Evolutionary conservation across 1,140 invertebrate genomes (phyloP).

Genomic region (Aphelenchoides besseyi): DNA sequence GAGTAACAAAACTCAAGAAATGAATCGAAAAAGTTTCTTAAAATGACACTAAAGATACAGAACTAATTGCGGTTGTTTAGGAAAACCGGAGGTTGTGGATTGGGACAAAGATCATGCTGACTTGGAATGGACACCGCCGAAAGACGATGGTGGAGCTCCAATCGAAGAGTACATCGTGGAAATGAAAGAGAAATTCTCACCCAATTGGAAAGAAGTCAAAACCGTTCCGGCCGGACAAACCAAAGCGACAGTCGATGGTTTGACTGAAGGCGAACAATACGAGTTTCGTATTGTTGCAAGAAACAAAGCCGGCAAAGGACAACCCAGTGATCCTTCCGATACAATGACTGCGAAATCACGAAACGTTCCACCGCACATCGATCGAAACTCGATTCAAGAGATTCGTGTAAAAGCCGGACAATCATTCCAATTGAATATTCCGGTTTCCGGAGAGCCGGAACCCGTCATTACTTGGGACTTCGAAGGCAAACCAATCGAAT

Average conservation of each 20-base stretch:
- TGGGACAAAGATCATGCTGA: slow-evolving; percentile 87
- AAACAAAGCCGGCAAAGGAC: slow-evolving; percentile 87
- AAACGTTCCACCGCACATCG: slow-evolving; percentile 84
- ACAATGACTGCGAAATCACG: slow-evolving; percentile 78
- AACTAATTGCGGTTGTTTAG: slow-evolving; percentile 94
- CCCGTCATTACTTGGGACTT: slow-evolving; percentile 87
- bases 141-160: slow-evolving; percentile 65
- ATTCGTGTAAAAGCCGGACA: slow-evolving; percentile 86
- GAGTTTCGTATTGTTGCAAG: slow-evolving; percentile 85
- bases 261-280: slow-evolving; percentile 84
- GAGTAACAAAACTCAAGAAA: neutral
- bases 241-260: slow-evolving; percentile 78
- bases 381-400: slow-evolving; percentile 84
- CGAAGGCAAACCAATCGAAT: slow-evolving; percentile 75
- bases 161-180: slow-evolving; percentile 86
- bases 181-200: slow-evolving; percentile 85
- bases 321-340: slow-evolving; percentile 73
- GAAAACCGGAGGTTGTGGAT: slow-evolving; percentile 82
- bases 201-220: slow-evolving; percentile 86
- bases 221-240: slow-evolving; percentile 74
- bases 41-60: slow-evolving; percentile 84
- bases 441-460: slow-evolving; percentile 86
- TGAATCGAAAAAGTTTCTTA: slow-evolving; percentile 66
- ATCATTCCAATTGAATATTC: slow-evolving; percentile 87
- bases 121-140: slow-evolving; percentile 84